phyloP scores from a whole-genome alignment of 2,888 invertebrate genomes.

The Synergus gifuensis region DNA sequence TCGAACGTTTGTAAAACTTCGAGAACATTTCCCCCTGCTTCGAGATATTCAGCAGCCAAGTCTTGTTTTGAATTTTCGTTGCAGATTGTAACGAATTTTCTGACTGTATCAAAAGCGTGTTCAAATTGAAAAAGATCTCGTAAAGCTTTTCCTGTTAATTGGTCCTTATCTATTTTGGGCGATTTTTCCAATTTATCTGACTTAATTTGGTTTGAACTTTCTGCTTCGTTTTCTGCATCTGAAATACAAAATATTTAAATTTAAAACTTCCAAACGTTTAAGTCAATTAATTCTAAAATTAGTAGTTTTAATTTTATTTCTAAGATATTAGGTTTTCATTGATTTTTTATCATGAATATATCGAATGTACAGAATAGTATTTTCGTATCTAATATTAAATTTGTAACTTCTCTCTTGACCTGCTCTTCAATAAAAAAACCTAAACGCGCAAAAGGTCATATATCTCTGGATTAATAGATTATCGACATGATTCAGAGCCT shows the following conservation, averaged over 20 bases:
- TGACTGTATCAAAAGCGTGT: slow-evolving; percentile 74
- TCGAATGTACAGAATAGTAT: neutral
- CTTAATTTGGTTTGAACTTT: neutral
- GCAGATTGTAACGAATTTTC: slow-evolving; percentile 82
- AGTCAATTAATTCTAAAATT: too few species aligned
- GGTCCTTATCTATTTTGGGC: slow-evolving; percentile 5
- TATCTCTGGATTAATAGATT: slow-evolving; percentile 1
- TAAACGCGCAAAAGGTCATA: neutral
- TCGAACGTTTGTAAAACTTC: slow-evolving; percentile 85
- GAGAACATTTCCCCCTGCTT: slow-evolving; percentile 84
- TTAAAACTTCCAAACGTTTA: too few species aligned
- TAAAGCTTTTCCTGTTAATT: slow-evolving; percentile 62
- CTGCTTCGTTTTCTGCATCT: neutral
- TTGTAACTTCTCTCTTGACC: neutral
- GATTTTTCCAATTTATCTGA: neutral
- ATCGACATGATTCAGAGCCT: neutral
- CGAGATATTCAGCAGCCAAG: slow-evolving; percentile 83
- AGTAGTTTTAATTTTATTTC: neutral
- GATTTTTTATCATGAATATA: neutral
- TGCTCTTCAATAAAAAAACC: neutral
- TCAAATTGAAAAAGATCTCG: slow-evolving; percentile 62
- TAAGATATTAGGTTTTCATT: neutral
- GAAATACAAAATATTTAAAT: neutral
- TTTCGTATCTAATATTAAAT: neutral
- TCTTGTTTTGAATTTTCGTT: slow-evolving; percentile 78